phyloP scores from a whole-genome alignment of 2,113 vertebrate species.

The Heterotilapia buettikoferi region DNA sequence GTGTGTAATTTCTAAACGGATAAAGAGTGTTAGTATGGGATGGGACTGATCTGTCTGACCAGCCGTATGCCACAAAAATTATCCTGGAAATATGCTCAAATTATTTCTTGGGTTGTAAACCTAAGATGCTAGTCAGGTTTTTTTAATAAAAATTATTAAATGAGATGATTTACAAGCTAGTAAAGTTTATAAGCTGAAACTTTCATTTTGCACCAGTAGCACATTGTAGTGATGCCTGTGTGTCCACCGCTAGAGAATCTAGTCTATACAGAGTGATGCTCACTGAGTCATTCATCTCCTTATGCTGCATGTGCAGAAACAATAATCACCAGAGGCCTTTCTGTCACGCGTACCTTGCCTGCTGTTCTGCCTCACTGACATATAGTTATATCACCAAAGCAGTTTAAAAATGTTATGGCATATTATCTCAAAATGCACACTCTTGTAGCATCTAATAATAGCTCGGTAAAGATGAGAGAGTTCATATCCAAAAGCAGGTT shows the following conservation, averaged over 20 bases:
- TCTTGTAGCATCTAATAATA: neutral
- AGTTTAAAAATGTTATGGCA: neutral
- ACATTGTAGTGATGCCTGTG: neutral
- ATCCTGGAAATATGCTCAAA: neutral
- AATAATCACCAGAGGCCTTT: neutral
- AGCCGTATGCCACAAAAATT: accelerated
- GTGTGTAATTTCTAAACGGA: neutral
- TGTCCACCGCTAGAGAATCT: neutral
- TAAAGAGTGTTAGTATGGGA: neutral
- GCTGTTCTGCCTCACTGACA: neutral
- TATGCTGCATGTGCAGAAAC: neutral
- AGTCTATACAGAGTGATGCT: neutral
- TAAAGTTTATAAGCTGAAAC: neutral
- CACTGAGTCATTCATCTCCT: neutral
- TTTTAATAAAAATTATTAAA: neutral
- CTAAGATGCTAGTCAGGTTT: neutral
- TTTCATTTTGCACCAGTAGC: neutral
- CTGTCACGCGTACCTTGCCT: neutral
- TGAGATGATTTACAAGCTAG: neutral
- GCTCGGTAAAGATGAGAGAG: neutral
- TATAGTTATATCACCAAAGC: neutral
- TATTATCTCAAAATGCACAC: neutral
- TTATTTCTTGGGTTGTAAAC: neutral
- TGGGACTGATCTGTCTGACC: neutral
- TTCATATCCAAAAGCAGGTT: neutral